Base-by-base conservation (phyloP, 2,888 invertebrate genomes). In the Eustalomyia histrio region DNA sequence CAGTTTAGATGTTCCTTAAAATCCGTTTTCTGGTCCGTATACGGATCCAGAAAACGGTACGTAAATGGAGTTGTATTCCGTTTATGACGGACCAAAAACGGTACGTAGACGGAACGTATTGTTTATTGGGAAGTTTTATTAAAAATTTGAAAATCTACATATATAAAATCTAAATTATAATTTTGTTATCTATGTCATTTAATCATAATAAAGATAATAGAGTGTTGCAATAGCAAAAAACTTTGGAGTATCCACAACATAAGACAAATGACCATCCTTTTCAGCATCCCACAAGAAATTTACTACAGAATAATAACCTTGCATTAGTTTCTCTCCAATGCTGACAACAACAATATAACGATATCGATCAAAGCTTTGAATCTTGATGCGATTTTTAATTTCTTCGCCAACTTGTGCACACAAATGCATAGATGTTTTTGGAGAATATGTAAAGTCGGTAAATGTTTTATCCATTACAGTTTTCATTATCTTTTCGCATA, bases 201-300 rank as follows among this genome's bases (percentile, higher is more conserved):
- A 90, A 83, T 90, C 90, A 79, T 87, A 90, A 76, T 90, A 90
- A 52, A 90, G 76, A 72, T 88, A 90, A 85, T 88, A 90, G 39
- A 90, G 80, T 7, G 89, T 88, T 57, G 88, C 90, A 61, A 88
- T 83, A 4, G 88, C 90, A 76, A 89, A 89, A 75, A 87, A 88
- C 65, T 87, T 87, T 3, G 89, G 89, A 12, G 86, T 87, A 64
- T 90, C 88, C 58, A 88, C 86, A 18, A 86, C 85, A 71, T 90
- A 88, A 18, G 88, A 86, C 18, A 90, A 84, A 69, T 87, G 88
- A 2, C 88, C 89, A 80, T 90, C 90, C 39, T 86, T 87, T 8
- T 87, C 87, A 9, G 88, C 87, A 81, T 90, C 90, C 90, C 90
- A 90, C n/a, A 90, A 78, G 79, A 90, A 90, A 58, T 88, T 88